These are phyloP conservation scores for Menidia beryllina DNA, from an alignment of 2,113 vertebrate species.

Conservation along the genomic window DNA sequence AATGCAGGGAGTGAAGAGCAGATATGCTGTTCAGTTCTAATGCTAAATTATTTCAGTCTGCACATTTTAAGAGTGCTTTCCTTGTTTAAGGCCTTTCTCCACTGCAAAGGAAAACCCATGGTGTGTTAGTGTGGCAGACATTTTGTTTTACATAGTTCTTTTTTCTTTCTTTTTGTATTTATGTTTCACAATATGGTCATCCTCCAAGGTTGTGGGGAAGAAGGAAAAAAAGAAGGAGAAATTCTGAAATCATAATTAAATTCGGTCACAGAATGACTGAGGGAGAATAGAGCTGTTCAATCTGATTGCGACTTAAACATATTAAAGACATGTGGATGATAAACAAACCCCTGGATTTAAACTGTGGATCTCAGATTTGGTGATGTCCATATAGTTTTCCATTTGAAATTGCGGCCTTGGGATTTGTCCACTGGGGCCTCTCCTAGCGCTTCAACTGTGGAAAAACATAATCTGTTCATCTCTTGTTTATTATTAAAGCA, in stretches of 20 bases:
- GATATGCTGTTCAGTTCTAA: conserved; percentile 42
- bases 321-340: conserved; percentile 40
- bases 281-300: conserved; percentile 21
- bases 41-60: conserved; percentile 9
- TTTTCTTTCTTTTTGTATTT: not conserved
- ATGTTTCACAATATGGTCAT: not conserved
- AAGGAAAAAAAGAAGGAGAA: conserved; percentile 4
- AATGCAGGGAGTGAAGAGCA: conserved; percentile 2
- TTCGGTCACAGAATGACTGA: conserved; percentile 21
- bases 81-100: conserved; percentile 23
- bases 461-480: conserved; percentile 47
- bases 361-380: conserved; percentile 26
- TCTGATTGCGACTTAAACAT: conserved; percentile 54
- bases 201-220: not conserved
- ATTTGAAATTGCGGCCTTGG: conserved; percentile 51
- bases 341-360: conserved; percentile 54
- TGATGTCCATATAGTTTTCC: conserved; percentile 67
- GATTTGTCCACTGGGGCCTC: conserved; percentile 55
- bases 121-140: not conserved
- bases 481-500: conserved; percentile 61
- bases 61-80: not conserved
- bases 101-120: conserved; percentile 15
- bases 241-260: conserved; percentile 50
- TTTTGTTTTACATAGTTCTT: not conserved
- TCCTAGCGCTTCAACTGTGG: conserved; percentile 43